Evolutionary conservation across 2,113 vertebrate species (phyloP).

Genomic region (Mirza zaza): DNA sequence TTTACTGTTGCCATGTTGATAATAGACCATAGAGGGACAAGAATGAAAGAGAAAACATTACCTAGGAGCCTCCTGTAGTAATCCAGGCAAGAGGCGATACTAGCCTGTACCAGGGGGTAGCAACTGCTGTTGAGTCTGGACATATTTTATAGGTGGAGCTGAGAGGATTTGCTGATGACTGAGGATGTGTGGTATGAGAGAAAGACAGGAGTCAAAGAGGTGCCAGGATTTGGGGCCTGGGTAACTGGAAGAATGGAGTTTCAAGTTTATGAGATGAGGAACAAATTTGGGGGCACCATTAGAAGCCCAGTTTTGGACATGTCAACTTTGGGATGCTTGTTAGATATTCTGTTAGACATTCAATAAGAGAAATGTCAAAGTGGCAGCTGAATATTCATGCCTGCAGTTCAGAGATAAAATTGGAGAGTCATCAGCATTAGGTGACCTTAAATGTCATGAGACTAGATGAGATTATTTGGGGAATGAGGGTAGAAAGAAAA

Average conservation of each 20-base stretch:
- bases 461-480: not conserved
- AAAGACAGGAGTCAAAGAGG: not conserved
- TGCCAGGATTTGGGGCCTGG: not conserved
- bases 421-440: not conserved
- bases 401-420: not conserved
- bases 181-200: not conserved
- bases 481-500: not conserved
- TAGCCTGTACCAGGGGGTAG: not conserved
- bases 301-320: not conserved
- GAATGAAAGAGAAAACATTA: not conserved
- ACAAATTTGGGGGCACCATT: not conserved
- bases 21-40: not conserved
- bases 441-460: not conserved
- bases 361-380: not conserved
- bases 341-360: not conserved
- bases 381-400: not conserved
- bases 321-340: not conserved
- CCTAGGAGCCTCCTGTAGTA: too few relatives aligned
- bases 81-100: not conserved
- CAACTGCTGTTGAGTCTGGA: not conserved
- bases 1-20: not conserved
- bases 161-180: not conserved
- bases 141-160: not conserved
- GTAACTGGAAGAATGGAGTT: not conserved
- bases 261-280: not conserved